phyloP scores from a whole-genome alignment of 2,797 vertebrate genomes.

The Xenops minutus region DNA sequence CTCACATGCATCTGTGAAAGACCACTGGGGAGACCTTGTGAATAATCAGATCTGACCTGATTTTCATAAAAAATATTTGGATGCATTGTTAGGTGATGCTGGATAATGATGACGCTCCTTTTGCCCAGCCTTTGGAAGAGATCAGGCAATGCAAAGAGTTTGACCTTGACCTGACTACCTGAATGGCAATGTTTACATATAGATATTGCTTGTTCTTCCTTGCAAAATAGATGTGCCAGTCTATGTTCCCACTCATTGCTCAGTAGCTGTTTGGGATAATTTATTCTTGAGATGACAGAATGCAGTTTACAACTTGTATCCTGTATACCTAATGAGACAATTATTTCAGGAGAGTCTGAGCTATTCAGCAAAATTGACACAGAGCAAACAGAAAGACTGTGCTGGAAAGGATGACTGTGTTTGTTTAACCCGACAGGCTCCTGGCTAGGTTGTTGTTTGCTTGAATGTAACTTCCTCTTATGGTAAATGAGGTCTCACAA shows the following conservation, averaged over 20 bases:
- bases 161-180: background rate
- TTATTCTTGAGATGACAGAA: constrained; percentile 22
- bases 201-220: background rate
- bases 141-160: background rate
- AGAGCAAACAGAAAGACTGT: background rate
- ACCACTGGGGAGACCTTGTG: background rate
- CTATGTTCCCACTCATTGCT: background rate
- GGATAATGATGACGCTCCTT: rapidly evolving
- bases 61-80: background rate
- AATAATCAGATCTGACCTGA: background rate
- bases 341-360: constrained; percentile 26
- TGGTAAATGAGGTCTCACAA: background rate
- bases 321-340: constrained; percentile 21
- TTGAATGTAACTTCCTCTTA: background rate
- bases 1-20: background rate
- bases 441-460: background rate
- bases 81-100: background rate
- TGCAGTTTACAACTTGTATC: constrained; percentile 30
- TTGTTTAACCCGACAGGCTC: background rate
- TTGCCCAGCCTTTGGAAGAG: background rate
- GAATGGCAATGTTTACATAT: background rate
- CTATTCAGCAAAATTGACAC: background rate
- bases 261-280: background rate
- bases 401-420: background rate
- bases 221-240: background rate